These are phyloP conservation scores for Drosophila virilis DNA, from an alignment of 1,140 invertebrate species.

Conservation along the genomic window DNA sequence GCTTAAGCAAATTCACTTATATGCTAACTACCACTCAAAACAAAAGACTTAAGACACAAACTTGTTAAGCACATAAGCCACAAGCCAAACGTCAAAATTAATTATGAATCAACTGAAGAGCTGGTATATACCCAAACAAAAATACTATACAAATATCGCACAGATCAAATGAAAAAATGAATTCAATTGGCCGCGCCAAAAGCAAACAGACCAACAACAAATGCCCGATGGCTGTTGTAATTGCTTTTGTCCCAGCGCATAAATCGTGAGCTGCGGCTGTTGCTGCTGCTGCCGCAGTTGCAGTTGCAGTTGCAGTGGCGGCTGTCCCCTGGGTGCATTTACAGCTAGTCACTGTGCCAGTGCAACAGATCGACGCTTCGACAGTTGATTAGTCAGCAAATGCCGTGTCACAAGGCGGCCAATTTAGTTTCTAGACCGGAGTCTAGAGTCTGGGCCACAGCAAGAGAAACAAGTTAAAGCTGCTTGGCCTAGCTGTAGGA, in stretches of 20 bases:
- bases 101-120: constrained; percentile 19
- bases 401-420: constrained; percentile 41
- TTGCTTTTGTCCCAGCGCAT: constrained; percentile 43
- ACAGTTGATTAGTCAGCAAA: constrained; percentile 70
- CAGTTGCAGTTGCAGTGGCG: too few species aligned
- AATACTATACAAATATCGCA: constrained; percentile 29
- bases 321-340: constrained; percentile 33
- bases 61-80: constrained; percentile 8
- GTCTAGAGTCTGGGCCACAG: constrained; percentile 7
- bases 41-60: constrained; percentile 33
- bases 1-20: constrained; percentile 4
- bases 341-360: constrained; percentile 2
- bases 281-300: constrained; percentile 14
- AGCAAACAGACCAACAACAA: constrained; percentile 41
- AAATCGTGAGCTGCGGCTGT: constrained; percentile 58
- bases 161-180: constrained; percentile 42
- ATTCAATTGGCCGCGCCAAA: constrained; percentile 42
- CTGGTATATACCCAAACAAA: constrained; percentile 1
- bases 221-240: constrained; percentile 37
- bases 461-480: constrained; percentile 6
- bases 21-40: constrained; percentile 10
- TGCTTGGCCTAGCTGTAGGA: constrained; percentile 17
- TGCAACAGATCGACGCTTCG: constrained; percentile 32
- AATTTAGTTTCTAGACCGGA: constrained; percentile 50
- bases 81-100: background rate